Evolutionary conservation across 2,888 invertebrate genomes (phyloP), one percentile per base, ranked within the genome.

Genomic region (Heterodera filipjevi): DNA sequence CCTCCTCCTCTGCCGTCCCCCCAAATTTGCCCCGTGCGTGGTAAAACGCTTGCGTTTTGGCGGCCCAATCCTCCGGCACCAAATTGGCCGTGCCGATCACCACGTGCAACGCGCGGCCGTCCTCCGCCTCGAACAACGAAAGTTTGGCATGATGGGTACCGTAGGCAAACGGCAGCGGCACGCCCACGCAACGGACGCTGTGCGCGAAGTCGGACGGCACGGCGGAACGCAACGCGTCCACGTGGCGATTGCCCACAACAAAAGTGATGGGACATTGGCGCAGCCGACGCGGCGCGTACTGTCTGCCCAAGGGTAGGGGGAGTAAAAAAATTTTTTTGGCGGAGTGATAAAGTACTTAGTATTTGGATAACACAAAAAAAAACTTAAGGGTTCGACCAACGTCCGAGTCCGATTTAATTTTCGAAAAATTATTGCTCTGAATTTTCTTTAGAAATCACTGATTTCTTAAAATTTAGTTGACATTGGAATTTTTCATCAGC

Each of bases 121-220:
- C 79, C 44, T 85, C 85, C 32, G 85, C 84, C 32, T 32, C 35
- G 59, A 85, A 81, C 27, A 87, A 75, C 5, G 84, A 84, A 77
- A 87, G 77, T 77, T 87, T 87, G 22, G 87, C 81, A 76, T 87
- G 87, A 82, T 87, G 87, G 2, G 83, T 83, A 3, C 87, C 86
- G 77, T 77, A 87, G 1, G 82, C 82, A 77, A 85, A 84, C 3
- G 85, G 84, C 44, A 79, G 27, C 14, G 16, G 27, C 19, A 70
- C 71, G 39, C 70, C 64, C n/a, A 32, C 78, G 49, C 33, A 71
- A 53, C 33, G 78, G 46, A 79, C 71, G 53, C 71, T 79, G 14
- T 33, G 6, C 32, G 39, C 70, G 30, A 46, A 19, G 12, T 64
- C 33, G 46, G 59, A 66, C 59, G 72, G 71, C n/a, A 64, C 46